Evolutionary conservation across 2,888 invertebrate species (phyloP).

Genomic region (Ormyrus pomaceus): DNA sequence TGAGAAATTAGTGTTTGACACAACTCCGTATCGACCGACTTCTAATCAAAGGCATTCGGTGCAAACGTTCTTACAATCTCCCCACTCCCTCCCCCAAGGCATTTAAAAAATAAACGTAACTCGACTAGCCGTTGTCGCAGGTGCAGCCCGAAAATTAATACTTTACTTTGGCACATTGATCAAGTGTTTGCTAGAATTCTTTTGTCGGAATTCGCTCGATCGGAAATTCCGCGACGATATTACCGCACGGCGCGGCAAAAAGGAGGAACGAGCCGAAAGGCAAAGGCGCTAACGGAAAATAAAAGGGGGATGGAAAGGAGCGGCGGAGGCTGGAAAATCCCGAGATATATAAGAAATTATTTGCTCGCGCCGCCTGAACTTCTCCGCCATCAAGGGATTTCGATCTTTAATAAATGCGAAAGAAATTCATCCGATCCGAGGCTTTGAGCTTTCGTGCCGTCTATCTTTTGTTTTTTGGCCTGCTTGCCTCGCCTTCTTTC

Average conservation of each 20-base stretch:
- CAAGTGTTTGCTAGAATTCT: not conserved
- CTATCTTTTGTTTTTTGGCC: too few species aligned
- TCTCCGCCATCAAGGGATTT: constrained; percentile 11
- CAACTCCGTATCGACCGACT: too few species aligned
- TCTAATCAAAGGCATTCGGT: too few species aligned
- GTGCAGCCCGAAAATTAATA: too few species aligned
- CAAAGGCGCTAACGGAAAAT: not conserved
- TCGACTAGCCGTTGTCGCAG: too few species aligned
- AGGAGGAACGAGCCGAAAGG: not conserved
- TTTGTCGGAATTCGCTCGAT: constrained; percentile 6
- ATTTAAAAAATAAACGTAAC: too few species aligned
- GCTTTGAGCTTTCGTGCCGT: too few species aligned
- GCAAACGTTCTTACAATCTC: too few species aligned
- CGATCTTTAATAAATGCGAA: constrained; percentile 35
- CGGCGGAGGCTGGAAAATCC: constrained; percentile 23
- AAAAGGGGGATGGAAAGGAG: not conserved
- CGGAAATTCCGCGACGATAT: constrained; percentile 24
- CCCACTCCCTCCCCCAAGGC: too few species aligned
- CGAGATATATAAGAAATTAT: constrained; percentile 38
- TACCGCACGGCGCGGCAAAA: not conserved
- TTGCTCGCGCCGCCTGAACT: not conserved
- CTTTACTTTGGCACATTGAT: too few species aligned
- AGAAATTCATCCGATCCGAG: constrained; percentile 9
- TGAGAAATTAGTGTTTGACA: too few species aligned
- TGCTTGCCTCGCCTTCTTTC: too few species aligned